Base-by-base conservation (phyloP, 2,888 invertebrate species). In the Thereva nobilitata region DNA sequence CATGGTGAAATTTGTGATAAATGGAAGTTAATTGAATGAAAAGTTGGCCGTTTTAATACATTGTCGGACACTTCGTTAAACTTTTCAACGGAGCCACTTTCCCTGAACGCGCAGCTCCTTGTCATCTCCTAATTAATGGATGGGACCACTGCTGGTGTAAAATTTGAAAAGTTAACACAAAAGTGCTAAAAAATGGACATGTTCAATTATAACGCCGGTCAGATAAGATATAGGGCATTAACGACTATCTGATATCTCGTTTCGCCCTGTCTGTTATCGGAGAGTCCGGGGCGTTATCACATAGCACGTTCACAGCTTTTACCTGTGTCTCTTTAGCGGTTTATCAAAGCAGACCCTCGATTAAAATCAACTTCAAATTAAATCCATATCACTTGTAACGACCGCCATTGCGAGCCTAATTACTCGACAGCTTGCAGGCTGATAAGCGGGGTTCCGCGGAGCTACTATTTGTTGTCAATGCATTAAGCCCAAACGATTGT, bases 41-140 rank as follows among this genome's bases (percentile, higher is more conserved):
- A 59, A 59, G 57, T 59, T 47, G 45, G 10, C 47, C 47, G 47
- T 45, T 59, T 59, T 59, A 23, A 23, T 23, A 59, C 57, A 59
- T 47, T 59, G 57, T 59, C 57, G 45, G 47, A 47, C 47, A 59
- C 57, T 47, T 47, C 47, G 47, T 59, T 59, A 59, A 59, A 59
- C 47, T 59, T 59, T 59, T 59, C 57, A 59, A 38, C 47, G 41
- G 37, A 47, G 57, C 12, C 37, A 59, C 57, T 59, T 38, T 47
- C 41, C 45, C 57, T 47, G 37, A 59, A 47, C 47, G 37, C 57
- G 45, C 57, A 59, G 57, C 57, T 47, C 47, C 41, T 47, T 59
- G 57, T 59, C 57, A 59, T 12, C 57, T 45, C 57, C 47, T 59
- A 59, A 59, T 59, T 59, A 59, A 59, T 59, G 47, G 57, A 59